Evolutionary conservation across 1,140 invertebrate species (phyloP), one percentile per base, ranked within the genome.

Genomic region (Listronotus bonariensis): DNA sequence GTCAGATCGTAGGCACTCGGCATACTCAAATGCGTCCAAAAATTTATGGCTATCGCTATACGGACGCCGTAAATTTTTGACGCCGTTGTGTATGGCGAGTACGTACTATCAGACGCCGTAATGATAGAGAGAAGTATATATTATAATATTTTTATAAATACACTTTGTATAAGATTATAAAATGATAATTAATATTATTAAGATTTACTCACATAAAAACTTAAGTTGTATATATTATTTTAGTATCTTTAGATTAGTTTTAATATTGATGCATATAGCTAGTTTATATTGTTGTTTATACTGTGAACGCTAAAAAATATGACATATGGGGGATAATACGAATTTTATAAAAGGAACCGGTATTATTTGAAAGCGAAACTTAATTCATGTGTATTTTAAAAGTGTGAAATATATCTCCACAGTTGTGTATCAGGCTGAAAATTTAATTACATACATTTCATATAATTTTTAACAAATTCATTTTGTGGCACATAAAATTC

Each of bases 201-300:
- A 64, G 43, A 56, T 55, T 55, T 64, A 64, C 52, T 64, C 52
- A 55, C 43, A 62, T 20, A 32, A 34, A 58, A 58, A 43, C 41
- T 48, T 64, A 64, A 70, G 68, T 74, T 74, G 72, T 74, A 74
- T 56, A 74, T 74, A 74, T 68, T 71, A 52, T 69, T 61, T 64
- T 59, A 42, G 45, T 36, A 53, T 52, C 36, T 69, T 71, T 70
- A 68, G 71, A 61, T 73, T 67, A 69, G 69, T 71, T 71, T 68
- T 72, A 68, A 53, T 68, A 68, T 46, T 34, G 49, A 67, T 54
- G 20, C 38, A 15, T 60, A 51, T 51, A 59, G 42, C 17, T 49
- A 67, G 55, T 70, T 64, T 65, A 55, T 66, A 68, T 69, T 59
- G 59, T 72, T 70, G 48, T 68, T 70, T 70, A 68, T 68, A 68